Evolutionary conservation across 2,888 invertebrate genomes (phyloP).

Genomic region (Acrobeloides nanus): DNA sequence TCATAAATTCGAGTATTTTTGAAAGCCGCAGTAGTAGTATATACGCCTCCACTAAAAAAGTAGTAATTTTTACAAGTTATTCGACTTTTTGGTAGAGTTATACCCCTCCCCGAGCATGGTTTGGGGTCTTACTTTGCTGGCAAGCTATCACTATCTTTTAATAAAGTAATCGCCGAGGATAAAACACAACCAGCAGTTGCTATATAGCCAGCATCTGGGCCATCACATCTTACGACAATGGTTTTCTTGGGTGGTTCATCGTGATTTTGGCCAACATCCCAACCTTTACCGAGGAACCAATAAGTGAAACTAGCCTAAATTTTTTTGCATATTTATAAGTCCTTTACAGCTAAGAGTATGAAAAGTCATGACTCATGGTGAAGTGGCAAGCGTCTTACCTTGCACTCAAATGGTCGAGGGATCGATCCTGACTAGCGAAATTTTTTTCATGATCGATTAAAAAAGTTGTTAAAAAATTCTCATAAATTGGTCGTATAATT

Average conservation of each 20-base stretch:
- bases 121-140: slow-evolving; percentile 63
- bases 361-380: not conserved
- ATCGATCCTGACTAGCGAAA: not conserved
- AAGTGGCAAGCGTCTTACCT: no score
- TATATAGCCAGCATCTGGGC: slow-evolving; percentile 56
- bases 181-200: slow-evolving; percentile 65
- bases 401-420: no score
- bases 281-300: slow-evolving; percentile 71
- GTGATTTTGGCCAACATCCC: slow-evolving; percentile 60
- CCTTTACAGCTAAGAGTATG: not conserved
- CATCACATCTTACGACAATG: slow-evolving; percentile 65
- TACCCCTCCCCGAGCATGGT: not conserved
- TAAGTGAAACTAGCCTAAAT: slow-evolving; percentile 62
- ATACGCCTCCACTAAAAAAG: slow-evolving; percentile 72
- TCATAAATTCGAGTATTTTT: slow-evolving; percentile 70
- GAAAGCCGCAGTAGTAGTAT: slow-evolving; percentile 74
- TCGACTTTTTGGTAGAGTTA: not conserved
- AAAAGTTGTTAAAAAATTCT: no score
- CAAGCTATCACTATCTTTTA: slow-evolving; percentile 70
- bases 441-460: no score
- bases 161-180: slow-evolving; percentile 67
- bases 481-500: no score
- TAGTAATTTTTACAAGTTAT: not conserved
- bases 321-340: not conserved
- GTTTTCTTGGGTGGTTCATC: slow-evolving; percentile 64